phyloP scores from a whole-genome alignment of 2,113 vertebrate species.

The Dinomys branickii region DNA sequence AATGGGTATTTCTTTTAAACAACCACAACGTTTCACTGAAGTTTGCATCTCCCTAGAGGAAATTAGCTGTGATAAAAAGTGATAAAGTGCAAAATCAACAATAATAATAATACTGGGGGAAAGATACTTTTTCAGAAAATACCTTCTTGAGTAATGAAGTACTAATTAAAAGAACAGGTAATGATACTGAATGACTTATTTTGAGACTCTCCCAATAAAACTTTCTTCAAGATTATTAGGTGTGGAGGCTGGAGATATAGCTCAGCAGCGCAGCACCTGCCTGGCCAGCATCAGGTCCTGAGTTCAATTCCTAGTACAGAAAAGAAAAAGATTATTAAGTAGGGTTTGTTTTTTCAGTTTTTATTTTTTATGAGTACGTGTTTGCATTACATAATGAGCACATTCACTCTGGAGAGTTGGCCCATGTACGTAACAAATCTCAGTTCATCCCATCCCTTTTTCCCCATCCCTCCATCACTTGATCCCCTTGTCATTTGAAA shows the following conservation, averaged over 20 bases:
- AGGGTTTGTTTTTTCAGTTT: background rate
- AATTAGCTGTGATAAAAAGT: conserved; percentile 20
- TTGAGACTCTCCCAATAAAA: conserved; percentile 37
- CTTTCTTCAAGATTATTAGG: background rate
- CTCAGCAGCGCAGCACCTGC: too few species aligned
- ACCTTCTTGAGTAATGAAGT: background rate
- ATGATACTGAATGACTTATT: conserved; percentile 7
- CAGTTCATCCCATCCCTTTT: background rate
- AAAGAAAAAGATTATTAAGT: background rate
- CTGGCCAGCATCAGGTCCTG: too few species aligned
- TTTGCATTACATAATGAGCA: background rate
- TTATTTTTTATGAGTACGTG: background rate
- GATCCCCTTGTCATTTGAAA: background rate
- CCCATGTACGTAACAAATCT: background rate
- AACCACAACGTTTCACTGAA: conserved; percentile 10
- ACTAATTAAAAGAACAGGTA: background rate
- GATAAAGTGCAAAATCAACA: background rate
- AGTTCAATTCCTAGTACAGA: too few species aligned
- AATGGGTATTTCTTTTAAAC: conserved; percentile 10
- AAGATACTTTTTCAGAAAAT: conserved; percentile 36
- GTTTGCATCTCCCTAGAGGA: background rate
- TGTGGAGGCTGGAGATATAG: background rate
- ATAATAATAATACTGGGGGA: background rate
- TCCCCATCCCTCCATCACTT: background rate
- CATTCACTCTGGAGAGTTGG: background rate